Evolutionary conservation across 2,888 invertebrate genomes (phyloP).

Genomic region (Trachelus stipa): DNA sequence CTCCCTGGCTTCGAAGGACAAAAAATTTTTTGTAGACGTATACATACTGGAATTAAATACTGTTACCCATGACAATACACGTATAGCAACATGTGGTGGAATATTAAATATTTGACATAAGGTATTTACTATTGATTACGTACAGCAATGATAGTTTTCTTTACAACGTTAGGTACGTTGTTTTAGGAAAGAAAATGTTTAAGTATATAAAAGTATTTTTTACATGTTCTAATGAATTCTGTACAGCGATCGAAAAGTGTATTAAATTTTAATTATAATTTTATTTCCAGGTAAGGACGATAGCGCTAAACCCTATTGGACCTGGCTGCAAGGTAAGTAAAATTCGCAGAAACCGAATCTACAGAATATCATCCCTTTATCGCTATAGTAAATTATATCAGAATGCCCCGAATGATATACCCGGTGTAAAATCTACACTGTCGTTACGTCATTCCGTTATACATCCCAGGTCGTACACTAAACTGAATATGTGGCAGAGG

Average conservation of each 20-base stretch:
- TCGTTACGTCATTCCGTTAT: background rate
- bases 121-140: slow-evolving; percentile 47
- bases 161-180: background rate
- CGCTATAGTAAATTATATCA: background rate
- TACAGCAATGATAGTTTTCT: background rate
- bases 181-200: too few species aligned
- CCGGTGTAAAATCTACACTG: background rate
- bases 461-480: background rate
- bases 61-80: slow-evolving; percentile 41
- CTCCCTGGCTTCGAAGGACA: background rate
- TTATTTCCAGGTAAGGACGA: slow-evolving; percentile 64
- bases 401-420: background rate
- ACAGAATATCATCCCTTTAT: background rate
- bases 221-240: background rate
- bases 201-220: background rate
- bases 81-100: slow-evolving; percentile 39
- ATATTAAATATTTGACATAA: slow-evolving; percentile 50
- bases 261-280: slow-evolving; percentile 19
- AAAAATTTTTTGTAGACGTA: background rate
- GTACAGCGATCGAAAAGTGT: background rate
- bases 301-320: slow-evolving; percentile 65
- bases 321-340: slow-evolving; percentile 65
- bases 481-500: background rate
- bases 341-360: slow-evolving; percentile 12
- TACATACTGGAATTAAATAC: background rate